phyloP scores from a whole-genome alignment of 1,140 invertebrate species.

The Sitodiplosis mosellana region DNA sequence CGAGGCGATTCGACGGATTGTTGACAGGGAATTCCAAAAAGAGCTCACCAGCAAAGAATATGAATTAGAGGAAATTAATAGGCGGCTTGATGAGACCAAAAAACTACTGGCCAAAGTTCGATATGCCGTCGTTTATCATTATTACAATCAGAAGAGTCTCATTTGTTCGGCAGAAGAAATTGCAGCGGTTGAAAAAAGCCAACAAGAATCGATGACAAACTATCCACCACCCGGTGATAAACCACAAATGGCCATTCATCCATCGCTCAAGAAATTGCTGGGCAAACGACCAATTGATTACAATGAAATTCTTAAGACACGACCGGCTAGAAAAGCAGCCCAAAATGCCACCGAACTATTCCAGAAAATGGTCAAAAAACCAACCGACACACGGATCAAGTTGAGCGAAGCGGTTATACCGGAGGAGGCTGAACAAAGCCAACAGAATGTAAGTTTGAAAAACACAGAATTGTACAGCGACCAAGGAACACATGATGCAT shows the following conservation, averaged over 20 bases:
- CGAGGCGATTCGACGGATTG: slow-evolving; percentile 23
- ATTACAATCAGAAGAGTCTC: slow-evolving; percentile 44
- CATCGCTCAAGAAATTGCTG: slow-evolving; percentile 46
- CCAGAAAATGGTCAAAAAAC: slow-evolving; percentile 12
- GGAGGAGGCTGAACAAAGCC: slow-evolving; percentile 10
- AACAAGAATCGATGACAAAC: neutral
- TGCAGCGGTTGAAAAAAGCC: slow-evolving; percentile 16
- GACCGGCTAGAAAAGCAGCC: slow-evolving; percentile 26
- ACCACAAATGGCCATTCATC: slow-evolving; percentile 45
- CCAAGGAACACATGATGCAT: slow-evolving; percentile 13
- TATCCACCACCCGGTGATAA: slow-evolving; percentile 1
- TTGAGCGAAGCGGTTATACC: slow-evolving; percentile 3
- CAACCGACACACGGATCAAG: slow-evolving; percentile 9
- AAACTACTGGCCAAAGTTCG: slow-evolving; percentile 50
- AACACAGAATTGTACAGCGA: neutral
- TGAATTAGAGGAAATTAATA: slow-evolving; percentile 34
- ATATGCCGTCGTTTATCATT: slow-evolving; percentile 44
- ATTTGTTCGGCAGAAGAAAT: slow-evolving; percentile 27
- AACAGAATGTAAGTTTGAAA: slow-evolving; percentile 2
- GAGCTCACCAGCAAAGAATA: slow-evolving; percentile 32
- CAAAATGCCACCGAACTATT: slow-evolving; percentile 26
- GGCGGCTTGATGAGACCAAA: slow-evolving; percentile 35
- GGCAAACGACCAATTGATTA: slow-evolving; percentile 31
- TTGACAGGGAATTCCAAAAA: slow-evolving; percentile 31
- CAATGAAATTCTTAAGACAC: slow-evolving; percentile 22